Conservation (phyloP, 2,113 vertebrate genomes). For the Hypocryptadius cinnamomeus region DNA sequence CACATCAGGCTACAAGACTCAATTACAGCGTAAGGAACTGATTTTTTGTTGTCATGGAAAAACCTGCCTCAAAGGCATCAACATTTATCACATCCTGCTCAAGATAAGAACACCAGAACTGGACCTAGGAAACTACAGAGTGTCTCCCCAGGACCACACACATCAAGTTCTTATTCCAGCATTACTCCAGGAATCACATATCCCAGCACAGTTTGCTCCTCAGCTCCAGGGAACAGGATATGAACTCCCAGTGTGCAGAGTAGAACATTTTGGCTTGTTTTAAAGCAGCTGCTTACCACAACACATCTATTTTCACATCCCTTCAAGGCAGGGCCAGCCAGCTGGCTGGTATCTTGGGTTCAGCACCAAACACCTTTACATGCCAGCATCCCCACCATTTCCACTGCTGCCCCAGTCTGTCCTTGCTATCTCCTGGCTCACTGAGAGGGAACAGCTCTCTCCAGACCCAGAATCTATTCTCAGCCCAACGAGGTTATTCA, state of each 20-base stretch:
- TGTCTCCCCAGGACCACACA: not conserved
- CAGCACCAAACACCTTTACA: not conserved
- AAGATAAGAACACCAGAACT: not conserved
- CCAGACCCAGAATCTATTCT: not conserved
- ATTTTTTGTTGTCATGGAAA: not conserved
- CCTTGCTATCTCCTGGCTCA: not conserved
- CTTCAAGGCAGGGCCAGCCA: not conserved
- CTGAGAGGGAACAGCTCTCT: not conserved
- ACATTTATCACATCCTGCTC: not conserved
- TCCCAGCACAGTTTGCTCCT: not conserved
- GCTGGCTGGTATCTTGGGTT: not conserved
- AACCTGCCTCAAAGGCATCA: not conserved
- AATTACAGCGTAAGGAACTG: not conserved
- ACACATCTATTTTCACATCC: not conserved
- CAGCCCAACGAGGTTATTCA: not conserved
- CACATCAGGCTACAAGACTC: not conserved
- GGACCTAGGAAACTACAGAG: not conserved
- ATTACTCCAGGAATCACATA: not conserved
- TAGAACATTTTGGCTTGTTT: not conserved
- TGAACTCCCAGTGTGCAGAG: not conserved
- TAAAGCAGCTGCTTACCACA: not conserved
- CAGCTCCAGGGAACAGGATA: not conserved
- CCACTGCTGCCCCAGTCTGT: not conserved
- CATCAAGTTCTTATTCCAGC: not conserved
- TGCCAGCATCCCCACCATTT: not conserved